Conservation (phyloP, 2,113 vertebrate genomes). For the Xiphorhynchus elegans region DNA sequence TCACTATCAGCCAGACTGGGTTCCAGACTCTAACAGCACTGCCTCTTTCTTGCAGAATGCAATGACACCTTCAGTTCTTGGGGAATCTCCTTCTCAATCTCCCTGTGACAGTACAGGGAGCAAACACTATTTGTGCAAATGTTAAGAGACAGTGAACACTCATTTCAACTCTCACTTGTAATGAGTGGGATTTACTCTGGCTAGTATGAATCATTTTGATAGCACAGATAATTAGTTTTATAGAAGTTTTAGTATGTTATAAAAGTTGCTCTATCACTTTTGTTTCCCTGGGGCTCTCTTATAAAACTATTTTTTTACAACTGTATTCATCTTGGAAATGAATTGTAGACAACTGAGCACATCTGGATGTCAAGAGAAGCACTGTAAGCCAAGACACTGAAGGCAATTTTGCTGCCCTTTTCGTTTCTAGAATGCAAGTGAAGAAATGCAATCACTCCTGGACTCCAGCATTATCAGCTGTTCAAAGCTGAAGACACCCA, state of each 20-base stretch:
- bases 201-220: slow-evolving; percentile 52
- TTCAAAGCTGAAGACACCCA: background rate
- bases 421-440: background rate
- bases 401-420: background rate
- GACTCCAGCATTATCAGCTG: background rate
- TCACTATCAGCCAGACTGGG: background rate
- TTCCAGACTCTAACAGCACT: rapidly evolving
- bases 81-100: background rate
- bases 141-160: background rate
- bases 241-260: slow-evolving; percentile 10
- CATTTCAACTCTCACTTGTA: background rate
- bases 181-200: background rate
- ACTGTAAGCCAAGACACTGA: background rate
- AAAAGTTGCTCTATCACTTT: slow-evolving; percentile 13
- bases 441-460: background rate
- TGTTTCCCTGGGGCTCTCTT: background rate
- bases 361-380: background rate
- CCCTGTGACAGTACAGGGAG: rapidly evolving
- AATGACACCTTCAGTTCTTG: background rate
- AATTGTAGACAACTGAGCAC: background rate
- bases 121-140: background rate
- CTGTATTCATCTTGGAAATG: background rate
- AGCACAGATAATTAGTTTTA: slow-evolving; percentile 43
- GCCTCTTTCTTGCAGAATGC: background rate
- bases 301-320: background rate